Conservation (phyloP, 2,113 vertebrate species). For the Misgurnus anguillicaudatus region DNA sequence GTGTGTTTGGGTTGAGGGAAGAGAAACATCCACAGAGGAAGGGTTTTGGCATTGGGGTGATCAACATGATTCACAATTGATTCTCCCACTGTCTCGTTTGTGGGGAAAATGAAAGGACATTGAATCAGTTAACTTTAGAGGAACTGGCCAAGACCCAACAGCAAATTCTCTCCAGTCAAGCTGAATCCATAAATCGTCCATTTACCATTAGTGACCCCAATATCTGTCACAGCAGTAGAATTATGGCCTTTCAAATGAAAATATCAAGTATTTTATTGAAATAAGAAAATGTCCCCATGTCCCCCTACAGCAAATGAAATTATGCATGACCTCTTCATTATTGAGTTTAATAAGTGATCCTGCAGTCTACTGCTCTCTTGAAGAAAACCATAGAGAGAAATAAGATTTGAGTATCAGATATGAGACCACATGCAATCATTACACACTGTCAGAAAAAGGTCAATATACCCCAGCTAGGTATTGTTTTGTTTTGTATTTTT, state of each 20-base stretch:
- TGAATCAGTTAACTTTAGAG: slow-evolving; percentile 70
- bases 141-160: slow-evolving; percentile 64
- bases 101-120: slow-evolving; percentile 67
- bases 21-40: neutral
- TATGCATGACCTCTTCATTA: slow-evolving; percentile 76
- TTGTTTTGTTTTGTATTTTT: neutral
- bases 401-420: slow-evolving; percentile 53
- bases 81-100: slow-evolving; percentile 63
- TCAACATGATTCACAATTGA: slow-evolving; percentile 59
- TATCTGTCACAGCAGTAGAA: slow-evolving; percentile 70
- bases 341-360: slow-evolving; percentile 73
- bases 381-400: slow-evolving; percentile 65
- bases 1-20: too few relatives aligned
- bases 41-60: slow-evolving; percentile 16
- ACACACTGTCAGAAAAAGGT: neutral
- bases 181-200: slow-evolving; percentile 75
- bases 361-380: slow-evolving; percentile 64
- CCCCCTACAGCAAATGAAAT: slow-evolving; percentile 76
- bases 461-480: slow-evolving; percentile 1
- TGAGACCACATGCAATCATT: slow-evolving; percentile 33
- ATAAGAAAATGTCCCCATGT: slow-evolving; percentile 77
- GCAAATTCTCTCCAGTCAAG: slow-evolving; percentile 70
- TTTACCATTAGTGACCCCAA: slow-evolving; percentile 76
- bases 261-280: slow-evolving; percentile 78
- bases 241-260: slow-evolving; percentile 75